Conservation (phyloP, 2,113 vertebrate genomes). For the Cygnus buccinator region DNA sequence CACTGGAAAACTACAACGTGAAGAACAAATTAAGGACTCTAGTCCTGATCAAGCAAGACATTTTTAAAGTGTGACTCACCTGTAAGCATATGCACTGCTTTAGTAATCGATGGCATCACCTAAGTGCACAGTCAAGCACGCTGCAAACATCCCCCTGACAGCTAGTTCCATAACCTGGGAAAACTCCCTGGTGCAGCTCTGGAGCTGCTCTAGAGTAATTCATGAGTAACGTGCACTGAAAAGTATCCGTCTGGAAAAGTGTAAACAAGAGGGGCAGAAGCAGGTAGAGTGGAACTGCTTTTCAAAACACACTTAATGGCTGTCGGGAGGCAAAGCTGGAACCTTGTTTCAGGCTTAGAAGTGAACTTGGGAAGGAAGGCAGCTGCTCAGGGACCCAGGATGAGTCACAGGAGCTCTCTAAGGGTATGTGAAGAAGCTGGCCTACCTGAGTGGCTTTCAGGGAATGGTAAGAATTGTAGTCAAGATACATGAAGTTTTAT, state of each 20-base stretch:
- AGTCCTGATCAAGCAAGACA: not conserved
- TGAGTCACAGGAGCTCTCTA: not conserved
- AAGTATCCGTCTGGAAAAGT: rapidly evolving
- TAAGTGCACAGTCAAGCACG: not conserved
- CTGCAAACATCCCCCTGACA: not conserved
- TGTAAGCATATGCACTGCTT: not conserved
- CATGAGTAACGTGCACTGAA: not conserved
- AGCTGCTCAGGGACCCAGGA: not conserved
- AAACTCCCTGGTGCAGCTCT: not conserved
- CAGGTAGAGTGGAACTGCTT: not conserved
- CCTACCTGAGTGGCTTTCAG: not conserved
- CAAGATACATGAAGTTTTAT: not conserved
- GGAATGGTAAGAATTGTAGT: not conserved
- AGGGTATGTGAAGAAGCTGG: not conserved
- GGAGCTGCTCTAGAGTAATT: not conserved
- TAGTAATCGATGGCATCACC: not conserved
- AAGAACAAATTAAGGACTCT: not conserved
- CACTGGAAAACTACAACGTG: not conserved
- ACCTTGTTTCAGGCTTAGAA: not conserved
- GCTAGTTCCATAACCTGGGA: not conserved
- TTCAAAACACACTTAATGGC: not conserved
- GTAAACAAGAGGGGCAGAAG: not conserved
- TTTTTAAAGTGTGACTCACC: not conserved
- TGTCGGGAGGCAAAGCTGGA: not conserved
- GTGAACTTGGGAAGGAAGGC: not conserved